Base-by-base conservation (phyloP, 2,888 invertebrate genomes). In the Myopa testacea region DNA sequence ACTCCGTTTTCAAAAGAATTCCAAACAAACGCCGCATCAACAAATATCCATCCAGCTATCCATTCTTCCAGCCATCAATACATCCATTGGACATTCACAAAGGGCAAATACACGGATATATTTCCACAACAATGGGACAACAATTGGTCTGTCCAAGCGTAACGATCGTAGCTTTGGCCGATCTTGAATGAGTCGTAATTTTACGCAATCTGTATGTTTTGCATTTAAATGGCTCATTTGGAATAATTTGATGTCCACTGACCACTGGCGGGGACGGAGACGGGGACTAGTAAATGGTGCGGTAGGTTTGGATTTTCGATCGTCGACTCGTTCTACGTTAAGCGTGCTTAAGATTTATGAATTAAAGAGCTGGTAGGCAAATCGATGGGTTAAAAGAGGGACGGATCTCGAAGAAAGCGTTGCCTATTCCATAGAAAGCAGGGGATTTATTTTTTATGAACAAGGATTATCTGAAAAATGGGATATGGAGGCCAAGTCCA, bases 161-260 rank as follows among this genome's bases (percentile, higher is more conserved):
- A 10, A 26, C 26, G 34, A 12, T 10, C 26, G 26, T 8, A 12
- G 26, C 26, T 50, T 50, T 50, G 16, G 55, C 55, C 14, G 16
- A 55, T 55, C 55, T 55, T 65, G 34, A 65, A 65, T 73, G 4
- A 26, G 40, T 62, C 73, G 73, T 45, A 40, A 60, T 34, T 75
- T 45, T 68, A 65, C 75, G 67, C 67, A 58, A 67, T 45, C 52
- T 37, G 7, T 38, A 19, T 37, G n/a, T 38, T 74, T 55, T 55
- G 65, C 65, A 52, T 68, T 40, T 75, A 19, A 67, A 75, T 75
- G 67, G 40, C 67, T 65, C 67, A 75, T 50, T 75, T 70, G 45
- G 52, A 76, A 60, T 69, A 76, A 76, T 70, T 76, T 70, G 40
- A 38, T 76, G 70, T 70, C 50, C 76, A 45, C 45, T 68, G 70